Evolutionary conservation across 2,888 invertebrate genomes (phyloP).

Genomic region (Cheilosia variabilis): DNA sequence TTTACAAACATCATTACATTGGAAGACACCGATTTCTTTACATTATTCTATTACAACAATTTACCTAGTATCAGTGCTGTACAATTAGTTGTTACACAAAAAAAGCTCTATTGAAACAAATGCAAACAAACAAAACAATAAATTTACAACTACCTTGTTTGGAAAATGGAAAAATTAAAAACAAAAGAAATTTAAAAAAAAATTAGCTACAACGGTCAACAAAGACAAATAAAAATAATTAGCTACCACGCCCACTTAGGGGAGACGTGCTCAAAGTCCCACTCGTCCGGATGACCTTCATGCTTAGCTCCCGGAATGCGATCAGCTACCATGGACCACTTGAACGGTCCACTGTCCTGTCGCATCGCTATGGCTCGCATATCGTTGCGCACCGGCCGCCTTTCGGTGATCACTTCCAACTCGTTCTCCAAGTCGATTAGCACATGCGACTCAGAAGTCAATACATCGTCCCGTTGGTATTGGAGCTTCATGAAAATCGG

Average conservation of each 20-base stretch:
- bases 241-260: conserved; percentile 82
- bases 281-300: conserved; percentile 82
- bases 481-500: conserved; percentile 82
- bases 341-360: conserved; percentile 80
- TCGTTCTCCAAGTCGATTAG: conserved; percentile 81
- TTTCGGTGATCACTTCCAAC: conserved; percentile 81
- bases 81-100: conserved; percentile 23
- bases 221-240: conserved; percentile 11
- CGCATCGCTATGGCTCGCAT: conserved; percentile 81
- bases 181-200: conserved; percentile 40
- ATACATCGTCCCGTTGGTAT: conserved; percentile 79
- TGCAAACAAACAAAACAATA: conserved; percentile 41
- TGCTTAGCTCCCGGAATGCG: conserved; percentile 79
- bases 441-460: conserved; percentile 77
- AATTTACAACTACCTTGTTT: conserved; percentile 31
- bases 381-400: conserved; percentile 81
- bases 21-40: conserved; percentile 58
- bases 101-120: conserved; percentile 35
- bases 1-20: conserved; percentile 16
- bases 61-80: conserved; percentile 63
- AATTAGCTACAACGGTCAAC: conserved; percentile 25
- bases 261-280: conserved; percentile 82
- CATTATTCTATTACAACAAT: conserved; percentile 41
- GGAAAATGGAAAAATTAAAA: conserved; percentile 12
- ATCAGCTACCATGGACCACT: conserved; percentile 80